Evolutionary conservation across 2,888 invertebrate species (phyloP).

Genomic region (Serripes groenlandicus): DNA sequence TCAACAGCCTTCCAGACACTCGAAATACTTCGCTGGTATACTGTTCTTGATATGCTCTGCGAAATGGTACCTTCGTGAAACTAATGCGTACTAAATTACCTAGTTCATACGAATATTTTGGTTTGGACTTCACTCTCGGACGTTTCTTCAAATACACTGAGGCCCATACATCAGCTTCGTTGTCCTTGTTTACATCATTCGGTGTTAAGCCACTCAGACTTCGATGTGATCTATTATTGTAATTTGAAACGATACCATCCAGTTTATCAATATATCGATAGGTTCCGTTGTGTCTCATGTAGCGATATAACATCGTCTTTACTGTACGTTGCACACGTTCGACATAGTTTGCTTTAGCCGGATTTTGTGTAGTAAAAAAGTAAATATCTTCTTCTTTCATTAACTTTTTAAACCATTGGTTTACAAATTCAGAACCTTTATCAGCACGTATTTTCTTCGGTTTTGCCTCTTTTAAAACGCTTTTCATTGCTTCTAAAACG

Average conservation of each 20-base stretch:
- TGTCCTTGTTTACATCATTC: constrained; percentile 27
- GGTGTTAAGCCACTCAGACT: constrained; percentile 36
- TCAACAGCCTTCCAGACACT: constrained; percentile 17
- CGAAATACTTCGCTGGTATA: constrained; percentile 47
- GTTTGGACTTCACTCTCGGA: constrained; percentile 14
- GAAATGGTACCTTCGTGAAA: constrained; percentile 27
- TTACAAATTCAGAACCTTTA: constrained; percentile 35
- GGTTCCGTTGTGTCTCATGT: constrained; percentile 23
- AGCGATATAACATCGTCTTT: constrained; percentile 10
- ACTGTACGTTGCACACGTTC: constrained; percentile 34
- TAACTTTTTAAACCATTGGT: constrained; percentile 28
- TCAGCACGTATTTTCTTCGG: constrained; percentile 34
- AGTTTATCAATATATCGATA: constrained; percentile 22
- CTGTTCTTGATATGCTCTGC: constrained; percentile 44
- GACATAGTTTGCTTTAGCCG: constrained; percentile 28
- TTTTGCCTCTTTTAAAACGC: constrained; percentile 29
- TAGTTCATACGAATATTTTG: constrained; percentile 20
- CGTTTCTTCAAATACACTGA: constrained; percentile 36
- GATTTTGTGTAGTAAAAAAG: constrained; percentile 33
- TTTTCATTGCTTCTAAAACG: constrained; percentile 37
- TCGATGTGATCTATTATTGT: constrained; percentile 34
- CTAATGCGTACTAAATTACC: constrained; percentile 42
- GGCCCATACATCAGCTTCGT: constrained; percentile 54
- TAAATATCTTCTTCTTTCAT: constrained; percentile 36
- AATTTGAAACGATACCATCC: constrained; percentile 18